Evolutionary conservation across 2,888 invertebrate species (phyloP).

Genomic region (Acanthosepion lycidas): DNA sequence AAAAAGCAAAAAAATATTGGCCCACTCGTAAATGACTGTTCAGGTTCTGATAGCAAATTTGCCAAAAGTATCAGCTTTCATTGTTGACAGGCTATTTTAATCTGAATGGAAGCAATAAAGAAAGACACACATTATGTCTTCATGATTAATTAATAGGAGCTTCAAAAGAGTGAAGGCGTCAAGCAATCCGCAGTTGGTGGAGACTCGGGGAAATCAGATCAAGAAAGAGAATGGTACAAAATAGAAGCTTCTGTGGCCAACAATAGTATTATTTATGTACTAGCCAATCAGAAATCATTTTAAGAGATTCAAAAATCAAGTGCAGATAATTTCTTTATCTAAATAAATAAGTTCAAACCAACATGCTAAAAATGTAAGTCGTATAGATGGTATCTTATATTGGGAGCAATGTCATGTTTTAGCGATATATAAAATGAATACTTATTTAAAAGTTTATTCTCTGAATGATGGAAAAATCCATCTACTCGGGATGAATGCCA

Average conservation of each 20-base stretch:
- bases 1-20: too few species aligned
- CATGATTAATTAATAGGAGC: not conserved
- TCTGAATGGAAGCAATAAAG: not conserved
- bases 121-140: not conserved
- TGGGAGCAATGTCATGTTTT: too few species aligned
- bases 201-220: not conserved
- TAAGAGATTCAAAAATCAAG: too few species aligned
- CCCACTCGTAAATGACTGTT: not conserved
- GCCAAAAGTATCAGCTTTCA: not conserved
- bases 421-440: too few species aligned
- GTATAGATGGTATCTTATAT: too few species aligned
- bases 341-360: not conserved
- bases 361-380: too few species aligned
- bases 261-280: not conserved
- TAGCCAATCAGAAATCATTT: not conserved
- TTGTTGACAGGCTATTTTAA: not conserved
- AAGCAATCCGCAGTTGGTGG: not conserved
- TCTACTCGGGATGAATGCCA: too few species aligned
- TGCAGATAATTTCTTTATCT: not conserved
- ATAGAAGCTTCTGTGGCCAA: not conserved
- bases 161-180: not conserved
- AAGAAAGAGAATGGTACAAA: not conserved
- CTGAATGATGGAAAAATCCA: too few species aligned
- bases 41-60: not conserved
- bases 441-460: too few species aligned